These are phyloP conservation scores for Taxidea taxus DNA, from an alignment of 2,113 vertebrate genomes.

Conservation along the genomic window DNA sequence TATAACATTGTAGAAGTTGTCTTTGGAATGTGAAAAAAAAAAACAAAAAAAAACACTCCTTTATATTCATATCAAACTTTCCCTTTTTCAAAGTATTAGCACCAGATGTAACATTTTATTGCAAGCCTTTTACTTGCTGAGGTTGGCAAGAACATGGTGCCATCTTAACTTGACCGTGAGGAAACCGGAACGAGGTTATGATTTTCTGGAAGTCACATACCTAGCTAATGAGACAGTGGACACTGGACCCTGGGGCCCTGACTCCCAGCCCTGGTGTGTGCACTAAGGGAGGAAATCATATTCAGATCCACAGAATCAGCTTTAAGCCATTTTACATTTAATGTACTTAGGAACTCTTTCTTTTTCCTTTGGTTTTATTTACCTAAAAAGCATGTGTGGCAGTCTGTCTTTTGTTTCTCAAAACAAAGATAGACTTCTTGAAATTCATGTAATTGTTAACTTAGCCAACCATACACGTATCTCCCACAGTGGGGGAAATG, in stretches of 20 bases:
- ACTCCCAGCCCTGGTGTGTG: neutral
- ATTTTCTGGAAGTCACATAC: neutral
- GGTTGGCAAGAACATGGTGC: neutral
- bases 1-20: neutral
- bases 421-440: neutral
- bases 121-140: neutral
- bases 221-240: neutral
- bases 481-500: neutral
- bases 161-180: neutral
- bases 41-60: neutral
- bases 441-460: neutral
- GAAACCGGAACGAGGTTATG: neutral
- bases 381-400: neutral
- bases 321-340: neutral
- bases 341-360: neutral
- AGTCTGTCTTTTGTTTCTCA: neutral
- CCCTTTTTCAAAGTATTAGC: neutral
- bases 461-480: neutral
- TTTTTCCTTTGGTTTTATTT: conserved; percentile 23
- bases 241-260: neutral
- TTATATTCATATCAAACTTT: neutral
- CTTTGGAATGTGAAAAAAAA: neutral
- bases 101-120: neutral
- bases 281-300: neutral
- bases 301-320: neutral